phyloP scores from a whole-genome alignment of 2,888 invertebrate species.

The Heterodera filipjevi region DNA sequence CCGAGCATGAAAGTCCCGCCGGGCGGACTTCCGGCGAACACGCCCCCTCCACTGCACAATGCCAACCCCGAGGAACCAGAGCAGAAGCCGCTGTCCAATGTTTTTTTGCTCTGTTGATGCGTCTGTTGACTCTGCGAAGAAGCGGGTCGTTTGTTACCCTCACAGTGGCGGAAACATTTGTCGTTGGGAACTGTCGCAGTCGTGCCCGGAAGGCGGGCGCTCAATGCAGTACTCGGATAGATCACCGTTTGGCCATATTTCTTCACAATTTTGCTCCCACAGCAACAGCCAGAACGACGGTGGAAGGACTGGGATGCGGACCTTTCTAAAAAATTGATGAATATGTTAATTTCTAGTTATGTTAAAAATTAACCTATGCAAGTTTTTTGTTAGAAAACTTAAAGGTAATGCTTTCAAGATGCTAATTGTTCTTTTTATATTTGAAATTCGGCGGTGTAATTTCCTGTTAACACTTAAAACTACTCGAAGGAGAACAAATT shows the following conservation, averaged over 20 bases:
- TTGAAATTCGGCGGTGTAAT: too few relatives aligned
- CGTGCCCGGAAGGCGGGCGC: not conserved
- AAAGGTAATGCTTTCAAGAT: too few relatives aligned
- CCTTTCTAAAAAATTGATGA: too few relatives aligned
- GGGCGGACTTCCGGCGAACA: conserved; percentile 29
- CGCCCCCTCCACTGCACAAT: conserved; percentile 27
- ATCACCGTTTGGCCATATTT: not conserved
- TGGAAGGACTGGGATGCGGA: not conserved
- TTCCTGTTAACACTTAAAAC: too few relatives aligned
- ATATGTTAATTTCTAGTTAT: too few relatives aligned
- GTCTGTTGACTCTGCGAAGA: conserved; percentile 9
- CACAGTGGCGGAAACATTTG: not conserved
- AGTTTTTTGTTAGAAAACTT: too few relatives aligned
- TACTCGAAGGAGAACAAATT: too few relatives aligned
- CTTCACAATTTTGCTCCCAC: not conserved
- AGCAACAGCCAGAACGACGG: conserved; percentile 6
- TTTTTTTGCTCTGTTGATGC: conserved; percentile 21
- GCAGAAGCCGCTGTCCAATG: conserved; percentile 37
- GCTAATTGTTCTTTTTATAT: too few relatives aligned
- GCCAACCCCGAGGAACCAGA: conserved; percentile 33
- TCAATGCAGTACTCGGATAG: not conserved
- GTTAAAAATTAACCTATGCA: too few relatives aligned
- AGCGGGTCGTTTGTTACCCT: conserved; percentile 6
- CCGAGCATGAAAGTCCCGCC: conserved; percentile 39
- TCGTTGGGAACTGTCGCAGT: not conserved